Evolutionary conservation across 2,113 vertebrate species (phyloP).

Genomic region (Clarias macrocephalus): DNA sequence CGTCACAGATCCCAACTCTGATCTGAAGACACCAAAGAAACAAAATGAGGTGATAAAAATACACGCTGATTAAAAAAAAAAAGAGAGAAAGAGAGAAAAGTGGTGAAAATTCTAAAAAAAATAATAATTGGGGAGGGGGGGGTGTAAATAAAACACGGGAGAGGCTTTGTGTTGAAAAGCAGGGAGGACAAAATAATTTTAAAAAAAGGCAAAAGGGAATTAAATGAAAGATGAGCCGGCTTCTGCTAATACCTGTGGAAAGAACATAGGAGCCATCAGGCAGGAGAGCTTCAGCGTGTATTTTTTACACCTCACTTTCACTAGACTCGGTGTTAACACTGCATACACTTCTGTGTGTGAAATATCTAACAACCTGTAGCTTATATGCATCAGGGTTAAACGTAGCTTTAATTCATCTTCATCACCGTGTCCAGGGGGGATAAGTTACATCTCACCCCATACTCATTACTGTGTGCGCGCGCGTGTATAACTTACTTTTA

Average conservation of each 20-base stretch:
- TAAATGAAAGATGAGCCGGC: slow-evolving; percentile 41
- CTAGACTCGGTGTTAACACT: neutral
- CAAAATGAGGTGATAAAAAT: slow-evolving; percentile 59
- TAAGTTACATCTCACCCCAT: no score
- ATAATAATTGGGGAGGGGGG: no score
- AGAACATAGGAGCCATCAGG: slow-evolving; percentile 54
- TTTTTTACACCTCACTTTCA: slow-evolving; percentile 53
- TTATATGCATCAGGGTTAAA: neutral
- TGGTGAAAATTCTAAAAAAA: neutral
- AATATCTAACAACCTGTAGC: neutral
- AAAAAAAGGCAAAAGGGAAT: slow-evolving; percentile 46
- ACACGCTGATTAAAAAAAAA: slow-evolving; percentile 52
- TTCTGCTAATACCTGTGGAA: slow-evolving; percentile 60
- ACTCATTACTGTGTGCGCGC: no score
- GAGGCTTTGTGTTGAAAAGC: slow-evolving; percentile 34
- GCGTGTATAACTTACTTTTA: no score
- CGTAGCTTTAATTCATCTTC: neutral
- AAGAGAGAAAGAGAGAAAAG: neutral
- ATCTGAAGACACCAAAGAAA: slow-evolving; percentile 62
- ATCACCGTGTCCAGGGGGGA: no score
- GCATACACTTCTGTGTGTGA: neutral
- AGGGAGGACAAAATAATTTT: slow-evolving; percentile 43
- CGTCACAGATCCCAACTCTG: slow-evolving; percentile 75
- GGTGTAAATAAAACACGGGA: neutral
- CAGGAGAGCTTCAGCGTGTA: slow-evolving; percentile 46